A percentile compares a stretch with the other conserved stretches of the same genome.
Evolutionary conservation across 2,797 vertebrate genomes (phyloP).

Genomic region (Falco rusticolus): DNA sequence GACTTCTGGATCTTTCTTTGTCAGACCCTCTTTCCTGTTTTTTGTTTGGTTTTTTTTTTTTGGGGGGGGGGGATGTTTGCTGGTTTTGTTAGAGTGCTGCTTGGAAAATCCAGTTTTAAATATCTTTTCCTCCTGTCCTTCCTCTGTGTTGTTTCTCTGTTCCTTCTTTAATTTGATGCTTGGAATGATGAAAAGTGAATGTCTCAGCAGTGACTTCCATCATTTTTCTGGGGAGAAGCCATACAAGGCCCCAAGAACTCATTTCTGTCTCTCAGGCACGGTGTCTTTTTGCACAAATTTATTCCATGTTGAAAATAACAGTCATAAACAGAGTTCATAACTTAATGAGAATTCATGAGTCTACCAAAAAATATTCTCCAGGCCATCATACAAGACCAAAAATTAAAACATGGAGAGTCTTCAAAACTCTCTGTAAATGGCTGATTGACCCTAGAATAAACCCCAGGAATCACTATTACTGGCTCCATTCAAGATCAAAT

Average conservation of each 20-base stretch:
- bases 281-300: neutral
- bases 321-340: neutral
- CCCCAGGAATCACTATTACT: neutral
- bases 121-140: neutral
- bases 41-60: no score
- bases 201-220: neutral
- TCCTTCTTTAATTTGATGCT: neutral
- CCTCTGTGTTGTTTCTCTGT: neutral
- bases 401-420: neutral
- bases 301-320: neutral
- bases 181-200: neutral
- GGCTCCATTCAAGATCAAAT: neutral
- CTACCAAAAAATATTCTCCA: neutral
- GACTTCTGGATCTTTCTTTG: neutral
- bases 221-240: neutral
- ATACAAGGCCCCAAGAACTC: neutral
- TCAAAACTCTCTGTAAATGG: neutral
- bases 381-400: neutral
- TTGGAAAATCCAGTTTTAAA: neutral
- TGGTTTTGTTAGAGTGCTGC: neutral
- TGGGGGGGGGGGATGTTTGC: neutral
- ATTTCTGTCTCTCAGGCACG: neutral
- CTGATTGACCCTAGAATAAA: neutral
- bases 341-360: neutral
- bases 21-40: neutral